These are phyloP conservation scores for Syngnathoides biaculeatus DNA, from an alignment of 2,113 vertebrate genomes.

Conservation along the genomic window DNA sequence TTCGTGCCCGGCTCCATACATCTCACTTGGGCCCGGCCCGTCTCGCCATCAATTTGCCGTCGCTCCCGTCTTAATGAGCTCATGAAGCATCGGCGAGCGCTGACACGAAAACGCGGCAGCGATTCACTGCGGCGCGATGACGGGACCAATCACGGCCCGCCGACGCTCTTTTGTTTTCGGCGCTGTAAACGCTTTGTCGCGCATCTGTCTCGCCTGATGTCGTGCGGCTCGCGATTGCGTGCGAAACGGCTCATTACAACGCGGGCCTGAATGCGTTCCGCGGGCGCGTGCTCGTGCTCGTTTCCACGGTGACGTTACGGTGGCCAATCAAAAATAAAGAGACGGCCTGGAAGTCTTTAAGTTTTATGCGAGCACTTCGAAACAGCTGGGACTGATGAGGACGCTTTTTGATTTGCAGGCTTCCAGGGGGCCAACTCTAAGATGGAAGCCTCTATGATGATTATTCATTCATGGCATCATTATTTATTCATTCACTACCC, in stretches of 20 bases:
- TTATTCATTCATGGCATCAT: too few relatives aligned
- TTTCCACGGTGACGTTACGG: constrained; percentile 43
- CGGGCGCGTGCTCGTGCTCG: too few relatives aligned
- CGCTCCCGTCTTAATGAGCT: constrained; percentile 66
- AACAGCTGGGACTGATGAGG: constrained; percentile 65
- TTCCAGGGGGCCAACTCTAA: background rate
- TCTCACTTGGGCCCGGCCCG: constrained; percentile 55
- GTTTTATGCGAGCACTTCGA: constrained; percentile 62
- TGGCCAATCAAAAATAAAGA: constrained; percentile 64
- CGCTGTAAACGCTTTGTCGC: constrained; percentile 1
- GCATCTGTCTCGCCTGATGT: constrained; percentile 17
- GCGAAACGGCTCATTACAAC: constrained; percentile 19
- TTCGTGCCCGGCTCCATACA: constrained; percentile 46
- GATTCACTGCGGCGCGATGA: constrained; percentile 56
- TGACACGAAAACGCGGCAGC: constrained; percentile 59
- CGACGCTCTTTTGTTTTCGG: constrained; percentile 34
- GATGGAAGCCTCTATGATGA: background rate
- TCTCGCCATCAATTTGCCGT: constrained; percentile 67
- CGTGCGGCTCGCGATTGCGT: constrained; percentile 11
- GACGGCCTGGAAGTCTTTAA: constrained; percentile 69
- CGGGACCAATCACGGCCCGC: background rate
- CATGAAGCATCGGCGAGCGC: constrained; percentile 67
- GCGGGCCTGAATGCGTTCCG: constrained; percentile 1
- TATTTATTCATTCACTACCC: too few relatives aligned
- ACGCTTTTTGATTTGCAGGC: constrained; percentile 42